Evolutionary conservation across 2,113 vertebrate species (phyloP), one percentile per base, ranked within the genome.

Genomic region (Sorex fumeus): DNA sequence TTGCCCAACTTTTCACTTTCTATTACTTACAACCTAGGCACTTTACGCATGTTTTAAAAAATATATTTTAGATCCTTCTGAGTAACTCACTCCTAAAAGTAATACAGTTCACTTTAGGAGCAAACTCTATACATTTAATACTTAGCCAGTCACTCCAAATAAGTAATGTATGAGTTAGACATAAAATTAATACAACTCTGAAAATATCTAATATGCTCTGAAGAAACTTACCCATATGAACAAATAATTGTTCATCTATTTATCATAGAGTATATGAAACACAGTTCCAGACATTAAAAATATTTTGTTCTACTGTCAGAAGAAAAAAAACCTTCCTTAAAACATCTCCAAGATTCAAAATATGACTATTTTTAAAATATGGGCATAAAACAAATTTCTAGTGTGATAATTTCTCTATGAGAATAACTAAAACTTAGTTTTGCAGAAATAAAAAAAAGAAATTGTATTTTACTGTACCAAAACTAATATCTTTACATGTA

Each of bases 11-110:
- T 88, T 91, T 77, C 25, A 76, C 83, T 90, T 93, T 93, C 92
- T 87, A 79, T 81, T 91, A 84, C 78, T 86, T 80, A 91, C 84
- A 94, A 93, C 91, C 64, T 89, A 96, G 95, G 95, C 93, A 95
- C 95, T 97, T 96, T 88, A 92, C 89, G 91, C 81, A 23, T 74
- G 82, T 88, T 84, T 32, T 32, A 64, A 92, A 92, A 93, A n/a
- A 91, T 57, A 34, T 74, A 94, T 83, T 76, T 92, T 71, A 86
- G 70, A 77, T 43, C 78, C 45, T 93, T 89, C 78, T 84, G 5
- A 45, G 62, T 82, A 94, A 79, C 27, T 84, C 85, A 62, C 30
- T 94, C 67, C 90, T 72, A 53, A 88, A 88, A 74, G 40, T 15
- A 94, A 84, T 18, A 83, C 81, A 94, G 71, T 30, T 13, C n/a